phyloP scores from a whole-genome alignment of 2,797 vertebrate genomes.

The Molossus alvarezi region DNA sequence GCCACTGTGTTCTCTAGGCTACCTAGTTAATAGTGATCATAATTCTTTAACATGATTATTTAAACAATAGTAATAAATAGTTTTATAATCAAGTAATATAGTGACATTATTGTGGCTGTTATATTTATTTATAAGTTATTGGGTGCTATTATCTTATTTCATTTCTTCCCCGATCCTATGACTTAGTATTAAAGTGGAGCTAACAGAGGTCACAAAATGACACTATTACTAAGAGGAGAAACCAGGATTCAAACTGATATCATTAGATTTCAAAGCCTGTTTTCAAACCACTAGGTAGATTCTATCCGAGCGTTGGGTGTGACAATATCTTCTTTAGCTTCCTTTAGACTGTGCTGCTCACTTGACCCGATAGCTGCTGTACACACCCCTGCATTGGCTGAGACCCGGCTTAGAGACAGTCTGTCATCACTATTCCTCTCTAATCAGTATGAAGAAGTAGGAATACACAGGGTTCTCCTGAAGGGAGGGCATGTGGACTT shows the following conservation, averaged over 20 bases:
- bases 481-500: neutral
- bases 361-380: neutral
- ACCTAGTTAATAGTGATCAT: neutral
- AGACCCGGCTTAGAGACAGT: neutral
- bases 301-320: neutral
- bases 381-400: neutral
- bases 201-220: neutral
- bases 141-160: neutral
- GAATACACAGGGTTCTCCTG: neutral
- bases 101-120: neutral
- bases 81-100: neutral
- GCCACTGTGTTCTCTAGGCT: neutral
- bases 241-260: neutral
- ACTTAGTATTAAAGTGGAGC: neutral
- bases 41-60: neutral
- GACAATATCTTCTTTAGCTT: neutral
- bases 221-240: neutral
- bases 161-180: neutral
- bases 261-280: neutral
- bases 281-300: neutral
- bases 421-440: neutral
- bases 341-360: neutral
- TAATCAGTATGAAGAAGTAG: neutral
- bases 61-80: conserved; percentile 6
- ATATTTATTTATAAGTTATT: conserved; percentile 33